Percentiles rank a stretch among this genome's conserved stretches.
Evolutionary conservation across 2,113 vertebrate genomes (phyloP).

Genomic region (Ivindomyrus marchei): DNA sequence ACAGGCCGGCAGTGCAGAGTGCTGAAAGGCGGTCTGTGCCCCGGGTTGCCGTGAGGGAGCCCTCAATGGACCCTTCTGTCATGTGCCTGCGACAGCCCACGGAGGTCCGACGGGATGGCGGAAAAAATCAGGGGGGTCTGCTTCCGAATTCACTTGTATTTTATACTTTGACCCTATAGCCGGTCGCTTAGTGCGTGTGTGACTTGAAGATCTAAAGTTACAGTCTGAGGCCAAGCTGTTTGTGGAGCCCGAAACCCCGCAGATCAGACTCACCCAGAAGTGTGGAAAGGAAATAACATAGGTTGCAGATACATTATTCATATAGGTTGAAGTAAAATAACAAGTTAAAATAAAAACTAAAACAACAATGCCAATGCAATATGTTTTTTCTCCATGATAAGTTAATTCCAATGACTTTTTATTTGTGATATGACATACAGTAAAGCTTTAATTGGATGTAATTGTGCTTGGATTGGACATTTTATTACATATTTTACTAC

Average conservation of each 20-base stretch:
- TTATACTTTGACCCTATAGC: neutral
- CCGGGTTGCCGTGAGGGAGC: constrained; percentile 2
- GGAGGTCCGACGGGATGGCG: neutral
- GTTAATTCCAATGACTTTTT: neutral
- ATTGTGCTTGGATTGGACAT: neutral
- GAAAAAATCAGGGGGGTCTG: neutral
- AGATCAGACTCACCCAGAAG: neutral
- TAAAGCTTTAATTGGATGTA: neutral
- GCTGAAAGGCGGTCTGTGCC: constrained; percentile 34
- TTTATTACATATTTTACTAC: neutral
- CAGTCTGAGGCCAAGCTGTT: neutral
- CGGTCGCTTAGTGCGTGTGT: neutral
- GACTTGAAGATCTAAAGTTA: neutral
- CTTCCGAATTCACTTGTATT: neutral
- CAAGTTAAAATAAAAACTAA: neutral
- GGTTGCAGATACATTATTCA: neutral
- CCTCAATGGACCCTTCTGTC: neutral
- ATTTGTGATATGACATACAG: neutral
- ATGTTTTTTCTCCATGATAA: neutral
- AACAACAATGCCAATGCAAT: neutral
- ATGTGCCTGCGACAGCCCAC: neutral
- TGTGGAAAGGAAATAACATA: neutral
- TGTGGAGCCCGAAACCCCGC: neutral
- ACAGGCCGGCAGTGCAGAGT: neutral
- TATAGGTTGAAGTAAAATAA: neutral